Conservation (phyloP, 2,113 vertebrate species). For the Microtus richardsoni region DNA sequence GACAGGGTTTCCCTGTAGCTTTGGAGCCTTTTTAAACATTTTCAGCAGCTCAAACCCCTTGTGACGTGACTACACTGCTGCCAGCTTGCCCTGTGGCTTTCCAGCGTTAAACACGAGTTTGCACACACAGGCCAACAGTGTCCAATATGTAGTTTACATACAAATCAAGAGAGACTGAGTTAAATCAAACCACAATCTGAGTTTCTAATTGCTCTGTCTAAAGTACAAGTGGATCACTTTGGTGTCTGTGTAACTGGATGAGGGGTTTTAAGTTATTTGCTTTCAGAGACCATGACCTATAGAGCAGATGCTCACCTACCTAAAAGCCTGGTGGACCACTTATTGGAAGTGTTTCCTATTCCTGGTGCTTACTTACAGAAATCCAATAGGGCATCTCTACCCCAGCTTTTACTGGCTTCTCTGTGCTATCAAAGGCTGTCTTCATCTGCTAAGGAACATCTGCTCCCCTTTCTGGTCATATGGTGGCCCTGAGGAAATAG, state of each 20-base stretch:
- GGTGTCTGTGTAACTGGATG: constrained; percentile 53
- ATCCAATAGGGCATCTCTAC: constrained; percentile 73
- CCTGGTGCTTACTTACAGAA: constrained; percentile 71
- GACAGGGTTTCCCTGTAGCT: too few species aligned
- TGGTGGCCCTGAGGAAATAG: constrained; percentile 77
- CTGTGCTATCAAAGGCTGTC: constrained; percentile 77
- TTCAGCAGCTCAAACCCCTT: neutral
- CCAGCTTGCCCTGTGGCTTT: neutral
- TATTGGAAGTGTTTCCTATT: constrained; percentile 67
- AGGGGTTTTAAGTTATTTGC: constrained; percentile 58
- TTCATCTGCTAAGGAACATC: constrained; percentile 76
- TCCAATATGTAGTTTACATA: constrained; percentile 55
- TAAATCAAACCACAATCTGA: constrained; percentile 37
- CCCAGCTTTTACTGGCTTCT: constrained; percentile 62
- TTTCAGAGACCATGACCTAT: constrained; percentile 59
- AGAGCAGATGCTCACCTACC: constrained; percentile 58
- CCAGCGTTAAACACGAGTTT: neutral
- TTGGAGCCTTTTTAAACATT: neutral
- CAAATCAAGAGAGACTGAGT: constrained; percentile 44
- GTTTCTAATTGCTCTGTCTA: constrained; percentile 64
- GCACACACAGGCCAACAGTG: neutral
- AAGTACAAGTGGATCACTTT: constrained; percentile 32
- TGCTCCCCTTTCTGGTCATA: constrained; percentile 75
- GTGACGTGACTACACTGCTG: neutral
- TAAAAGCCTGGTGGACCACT: constrained; percentile 79